Base-by-base conservation (phyloP, 2,113 vertebrate genomes). In the Triplophysa dalaica region DNA sequence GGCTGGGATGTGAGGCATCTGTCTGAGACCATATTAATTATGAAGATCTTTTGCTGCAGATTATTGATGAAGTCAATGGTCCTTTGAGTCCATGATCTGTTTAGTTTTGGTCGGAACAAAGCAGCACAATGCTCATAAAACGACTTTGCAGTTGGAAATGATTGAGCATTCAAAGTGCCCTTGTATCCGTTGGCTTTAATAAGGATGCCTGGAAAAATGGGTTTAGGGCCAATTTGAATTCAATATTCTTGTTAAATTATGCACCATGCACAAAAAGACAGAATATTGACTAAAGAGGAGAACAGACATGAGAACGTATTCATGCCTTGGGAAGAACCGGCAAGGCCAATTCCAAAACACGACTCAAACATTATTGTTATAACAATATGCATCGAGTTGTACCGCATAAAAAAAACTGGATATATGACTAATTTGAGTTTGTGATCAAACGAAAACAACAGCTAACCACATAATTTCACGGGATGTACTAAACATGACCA, bases 1-100 rank as follows among this genome's bases (percentile, higher is more conserved):
- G 26, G n/a, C 41, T 8, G 22, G 13, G 79, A 75, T 69, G 54
- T 62, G 70, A 60, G 24, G 50, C 64, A 19, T 62, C 64, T 69
- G 52, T 26, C 79, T 69, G 72, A 68, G 72, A 69, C 50, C 17
- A 22, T 62, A 76, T 81, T 75, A 76, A 81, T 81, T 81, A 68
- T 38, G 73, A 56, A 69, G 12, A 3, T 45, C 50, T 33, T 76
- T 50, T 11, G 52, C 54, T 17, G 11, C 43, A 45, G 64, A 81
- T 81, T 75, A 75, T 81, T 75, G 70, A 81, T 75, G 63, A 52
- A 45, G 22, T 74, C 63, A 63, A 60, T 67, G 56, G 19, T 33
- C 41, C 60, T 56, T 74, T 73, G 58, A 58, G 66, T 21, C 33
- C 61, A 24, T 38, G 33, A 38, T 38, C 33, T 7, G 33, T 38